Base-by-base conservation (phyloP, 2,888 invertebrate species). In the Nephrotoma guestfalica region DNA sequence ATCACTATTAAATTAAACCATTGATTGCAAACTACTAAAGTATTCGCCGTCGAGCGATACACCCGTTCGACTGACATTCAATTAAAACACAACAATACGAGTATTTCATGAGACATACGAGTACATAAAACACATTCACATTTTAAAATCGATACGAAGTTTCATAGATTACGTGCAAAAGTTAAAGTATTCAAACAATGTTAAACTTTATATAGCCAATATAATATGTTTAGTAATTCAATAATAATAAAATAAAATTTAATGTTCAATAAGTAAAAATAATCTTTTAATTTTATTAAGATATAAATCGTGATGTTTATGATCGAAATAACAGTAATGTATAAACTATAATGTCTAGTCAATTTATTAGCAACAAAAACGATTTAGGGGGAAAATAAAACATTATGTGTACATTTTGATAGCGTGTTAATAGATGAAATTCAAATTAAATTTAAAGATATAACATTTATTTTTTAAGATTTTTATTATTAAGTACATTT, bases 331-430 rank as follows among this genome's bases (percentile, higher is more conserved):
- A 51, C 51, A 15, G 30, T 30, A 51, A 51, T 6, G 6, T 51
- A 18, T 15, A 51, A 51, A 51, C 51, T 51, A 47, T 47, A 51
- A 15, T 51, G 51, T 51, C 51, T 51, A 51, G 51, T 15, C 51
- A 15, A 51, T 51, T 51, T 51, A 51, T 15, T 51, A 51, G n/a
- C 15, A 9, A 43, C 6, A 4, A 43, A 43, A 51, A n/a, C 15
- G 15, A 51, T 51, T 51, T 51, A 51, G n/a, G 6, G 51, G 51
- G 5, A 51, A 41, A 88, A 90, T 91, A 91, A 90, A 88, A 57
- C 11, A 11, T 18, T 7, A 51, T 13, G n/a, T 51, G 1, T n/a
- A n/a, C n/a, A 7, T 15, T 57, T 85, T 85, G 15, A 15, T 41
- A 5, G 30, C 2, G 30, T 30, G 30, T 30, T 2, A 30, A 30